These are phyloP conservation scores for Neuroterus valhalla DNA, from an alignment of 1,140 invertebrate genomes.

Conservation along the genomic window DNA sequence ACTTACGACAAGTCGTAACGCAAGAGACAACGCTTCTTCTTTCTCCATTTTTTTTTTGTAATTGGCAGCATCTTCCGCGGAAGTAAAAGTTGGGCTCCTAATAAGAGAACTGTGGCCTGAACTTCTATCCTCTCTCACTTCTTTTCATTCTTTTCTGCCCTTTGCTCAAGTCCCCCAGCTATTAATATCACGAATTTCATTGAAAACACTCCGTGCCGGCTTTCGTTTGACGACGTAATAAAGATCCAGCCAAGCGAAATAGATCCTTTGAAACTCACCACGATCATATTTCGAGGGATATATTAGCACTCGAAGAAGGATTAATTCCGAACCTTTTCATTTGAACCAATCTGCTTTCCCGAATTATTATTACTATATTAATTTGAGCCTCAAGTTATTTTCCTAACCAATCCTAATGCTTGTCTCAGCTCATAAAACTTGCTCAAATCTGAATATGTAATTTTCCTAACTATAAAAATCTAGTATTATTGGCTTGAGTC, in stretches of 20 bases:
- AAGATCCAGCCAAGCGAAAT: constrained; percentile 41
- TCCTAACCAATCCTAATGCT: neutral
- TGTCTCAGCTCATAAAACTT: neutral
- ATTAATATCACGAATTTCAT: constrained; percentile 63
- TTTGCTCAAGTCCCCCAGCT: constrained; percentile 34
- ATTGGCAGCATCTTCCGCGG: constrained; percentile 60
- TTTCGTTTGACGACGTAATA: constrained; percentile 47
- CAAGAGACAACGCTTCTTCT: constrained; percentile 49
- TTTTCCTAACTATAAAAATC: neutral
- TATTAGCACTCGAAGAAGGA: constrained; percentile 36
- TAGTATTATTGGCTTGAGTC: constrained; percentile 20
- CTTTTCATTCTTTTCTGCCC: constrained; percentile 34
- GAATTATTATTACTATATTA: neutral
- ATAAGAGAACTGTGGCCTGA: constrained; percentile 50
- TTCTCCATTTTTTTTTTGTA: constrained; percentile 55
- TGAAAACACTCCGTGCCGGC: constrained; percentile 56
- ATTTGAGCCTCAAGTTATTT: neutral
- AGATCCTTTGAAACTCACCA: constrained; percentile 37
- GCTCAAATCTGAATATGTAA: constrained; percentile 7
- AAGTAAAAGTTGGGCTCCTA: constrained; percentile 60
- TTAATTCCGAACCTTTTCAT: constrained; percentile 13
- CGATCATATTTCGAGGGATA: constrained; percentile 41
- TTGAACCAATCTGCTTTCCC: neutral
- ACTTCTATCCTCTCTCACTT: constrained; percentile 34
- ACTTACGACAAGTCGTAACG: constrained; percentile 68